phyloP scores from a whole-genome alignment of 2,113 vertebrate genomes.

The Diphyllodes magnificus region DNA sequence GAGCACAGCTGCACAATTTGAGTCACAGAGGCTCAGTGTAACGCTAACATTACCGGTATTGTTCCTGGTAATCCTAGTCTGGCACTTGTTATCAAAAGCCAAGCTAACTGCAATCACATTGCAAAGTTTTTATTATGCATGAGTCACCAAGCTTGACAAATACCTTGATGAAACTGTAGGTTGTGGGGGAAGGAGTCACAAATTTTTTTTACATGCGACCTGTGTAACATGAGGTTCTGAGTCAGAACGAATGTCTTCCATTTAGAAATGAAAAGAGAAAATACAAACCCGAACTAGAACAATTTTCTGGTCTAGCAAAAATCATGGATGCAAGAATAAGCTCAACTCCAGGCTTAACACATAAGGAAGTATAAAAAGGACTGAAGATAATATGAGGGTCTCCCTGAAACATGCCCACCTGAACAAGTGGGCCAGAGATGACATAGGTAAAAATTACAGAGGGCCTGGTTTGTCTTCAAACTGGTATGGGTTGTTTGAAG shows the following conservation, averaged over 20 bases:
- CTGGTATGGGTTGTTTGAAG: background rate
- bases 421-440: background rate
- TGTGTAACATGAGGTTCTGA: background rate
- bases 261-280: background rate
- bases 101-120: background rate
- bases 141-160: slow-evolving; percentile 2
- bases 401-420: background rate
- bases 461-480: background rate
- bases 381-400: background rate
- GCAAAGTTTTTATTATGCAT: background rate
- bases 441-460: background rate
- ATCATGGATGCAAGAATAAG: background rate
- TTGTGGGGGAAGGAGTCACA: background rate
- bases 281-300: background rate
- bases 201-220: background rate
- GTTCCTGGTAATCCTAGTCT: background rate
- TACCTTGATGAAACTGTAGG: background rate
- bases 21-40: background rate
- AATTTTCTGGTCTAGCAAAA: background rate
- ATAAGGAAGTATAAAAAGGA: background rate
- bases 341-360: background rate
- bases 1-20: background rate
- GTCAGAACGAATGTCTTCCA: background rate
- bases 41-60: background rate
- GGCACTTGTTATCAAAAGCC: background rate